phyloP scores from a whole-genome alignment of 2,888 invertebrate species.

The Eumacrocentrus americanus region DNA sequence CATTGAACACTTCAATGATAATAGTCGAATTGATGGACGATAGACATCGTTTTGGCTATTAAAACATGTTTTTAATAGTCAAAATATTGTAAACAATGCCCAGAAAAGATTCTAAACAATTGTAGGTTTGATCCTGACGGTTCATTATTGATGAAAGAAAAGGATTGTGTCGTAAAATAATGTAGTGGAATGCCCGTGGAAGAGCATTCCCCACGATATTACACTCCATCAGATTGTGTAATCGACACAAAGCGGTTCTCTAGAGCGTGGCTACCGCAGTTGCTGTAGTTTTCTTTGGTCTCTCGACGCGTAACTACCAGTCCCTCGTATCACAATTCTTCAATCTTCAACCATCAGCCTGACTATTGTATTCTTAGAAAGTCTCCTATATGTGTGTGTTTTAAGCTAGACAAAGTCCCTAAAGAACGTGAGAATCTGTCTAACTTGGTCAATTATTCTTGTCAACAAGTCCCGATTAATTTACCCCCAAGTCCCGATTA shows the following conservation, averaged over 20 bases:
- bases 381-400: neutral
- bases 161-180: neutral
- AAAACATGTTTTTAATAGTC: no score
- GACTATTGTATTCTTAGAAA: slow-evolving; percentile 6
- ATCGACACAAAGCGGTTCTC: slow-evolving; percentile 30
- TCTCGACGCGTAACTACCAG: neutral
- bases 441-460: no score
- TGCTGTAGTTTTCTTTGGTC: slow-evolving; percentile 1
- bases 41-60: no score
- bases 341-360: slow-evolving; percentile 1
- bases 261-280: slow-evolving; percentile 27
- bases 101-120: no score
- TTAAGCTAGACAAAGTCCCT: no score
- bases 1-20: no score
- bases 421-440: no score
- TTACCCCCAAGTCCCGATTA: no score
- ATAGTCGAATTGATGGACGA: no score
- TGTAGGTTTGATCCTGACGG: no score
- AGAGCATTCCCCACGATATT: slow-evolving; percentile 34
- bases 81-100: no score
- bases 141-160: neutral
- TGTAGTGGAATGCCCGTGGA: slow-evolving; percentile 23
- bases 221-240: slow-evolving; percentile 37
- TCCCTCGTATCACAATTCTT: neutral
- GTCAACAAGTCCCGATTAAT: no score